Conservation (phyloP, 2,113 vertebrate species). For the Paratilapia polleni region DNA sequence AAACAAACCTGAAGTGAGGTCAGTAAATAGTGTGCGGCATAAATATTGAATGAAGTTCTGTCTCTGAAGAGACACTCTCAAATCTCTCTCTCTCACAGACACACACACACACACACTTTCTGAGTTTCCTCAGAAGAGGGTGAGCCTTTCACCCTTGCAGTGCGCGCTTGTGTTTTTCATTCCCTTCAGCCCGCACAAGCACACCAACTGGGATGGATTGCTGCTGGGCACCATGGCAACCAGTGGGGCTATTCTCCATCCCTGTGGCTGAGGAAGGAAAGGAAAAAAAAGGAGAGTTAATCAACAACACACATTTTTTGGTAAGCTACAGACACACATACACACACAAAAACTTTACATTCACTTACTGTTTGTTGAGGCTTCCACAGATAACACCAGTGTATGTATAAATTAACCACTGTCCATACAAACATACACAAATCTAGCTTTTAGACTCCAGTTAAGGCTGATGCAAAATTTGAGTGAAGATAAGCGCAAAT, state of each 20-base stretch:
- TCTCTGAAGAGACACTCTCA: conserved; percentile 22
- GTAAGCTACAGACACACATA: conserved; percentile 5
- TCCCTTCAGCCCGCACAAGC: conserved; percentile 36
- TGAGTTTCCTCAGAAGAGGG: conserved; percentile 43
- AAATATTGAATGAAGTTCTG: conserved; percentile 54
- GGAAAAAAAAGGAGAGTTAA: conserved; percentile 45
- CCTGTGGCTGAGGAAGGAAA: conserved; percentile 19
- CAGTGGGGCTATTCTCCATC: conserved; percentile 52
- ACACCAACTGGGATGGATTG: conserved; percentile 61
- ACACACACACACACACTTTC: conserved; percentile 28
- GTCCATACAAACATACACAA: neutral
- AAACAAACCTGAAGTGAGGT: conserved; percentile 38
- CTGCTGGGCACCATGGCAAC: conserved; percentile 71
- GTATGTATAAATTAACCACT: neutral
- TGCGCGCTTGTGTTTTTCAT: conserved; percentile 40
- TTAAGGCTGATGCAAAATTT: neutral
- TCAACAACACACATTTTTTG: conserved; percentile 55
- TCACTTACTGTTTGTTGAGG: neutral
- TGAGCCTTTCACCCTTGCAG: conserved; percentile 22
- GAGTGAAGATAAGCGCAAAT: neutral
- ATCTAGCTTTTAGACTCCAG: neutral
- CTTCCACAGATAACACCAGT: neutral
- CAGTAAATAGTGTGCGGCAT: conserved; percentile 38
- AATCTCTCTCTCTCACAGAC: conserved; percentile 19
- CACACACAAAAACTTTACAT: neutral